phyloP scores from a whole-genome alignment of 1,140 invertebrate genomes.

The Drosophila bipectinata region DNA sequence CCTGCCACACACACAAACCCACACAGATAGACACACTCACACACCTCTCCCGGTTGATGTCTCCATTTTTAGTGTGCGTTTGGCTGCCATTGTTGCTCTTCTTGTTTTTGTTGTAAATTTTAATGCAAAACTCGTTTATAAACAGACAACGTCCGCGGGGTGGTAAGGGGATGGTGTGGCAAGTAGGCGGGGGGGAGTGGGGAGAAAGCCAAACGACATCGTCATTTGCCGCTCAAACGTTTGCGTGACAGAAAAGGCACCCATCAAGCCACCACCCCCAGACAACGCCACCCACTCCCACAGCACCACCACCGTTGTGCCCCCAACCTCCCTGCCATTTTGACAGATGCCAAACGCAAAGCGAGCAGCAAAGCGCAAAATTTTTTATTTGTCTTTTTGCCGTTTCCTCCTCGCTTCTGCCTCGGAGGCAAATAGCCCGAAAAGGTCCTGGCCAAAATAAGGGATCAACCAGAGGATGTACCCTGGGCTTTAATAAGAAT shows the following conservation, averaged over 20 bases:
- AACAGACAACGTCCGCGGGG: slow-evolving; percentile 27
- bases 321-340: slow-evolving; percentile 52
- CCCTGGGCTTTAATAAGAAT: slow-evolving; percentile 1
- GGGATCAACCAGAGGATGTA: not conserved
- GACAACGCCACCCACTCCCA: not conserved
- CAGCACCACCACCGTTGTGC: not conserved
- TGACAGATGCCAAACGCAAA: slow-evolving; percentile 76
- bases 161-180: not conserved
- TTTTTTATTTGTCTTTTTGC: slow-evolving; percentile 70
- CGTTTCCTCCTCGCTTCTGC: slow-evolving; percentile 35
- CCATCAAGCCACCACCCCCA: slow-evolving; percentile 10
- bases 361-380: slow-evolving; percentile 64
- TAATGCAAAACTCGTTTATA: slow-evolving; percentile 74
- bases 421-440: slow-evolving; percentile 29
- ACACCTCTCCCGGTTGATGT: slow-evolving; percentile 38
- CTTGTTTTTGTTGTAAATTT: slow-evolving; percentile 63
- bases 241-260: slow-evolving; percentile 58
- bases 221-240: slow-evolving; percentile 65
- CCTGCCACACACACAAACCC: slow-evolving; percentile 42
- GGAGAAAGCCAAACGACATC: slow-evolving; percentile 42
- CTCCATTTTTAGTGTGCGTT: slow-evolving; percentile 53
- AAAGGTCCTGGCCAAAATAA: not conserved
- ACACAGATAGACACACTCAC: slow-evolving; percentile 12
- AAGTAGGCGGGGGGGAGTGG: not conserved
- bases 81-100: slow-evolving; percentile 23